Conservation (phyloP, 2,888 invertebrate genomes). For the Dasysyrphus albostriatus region DNA sequence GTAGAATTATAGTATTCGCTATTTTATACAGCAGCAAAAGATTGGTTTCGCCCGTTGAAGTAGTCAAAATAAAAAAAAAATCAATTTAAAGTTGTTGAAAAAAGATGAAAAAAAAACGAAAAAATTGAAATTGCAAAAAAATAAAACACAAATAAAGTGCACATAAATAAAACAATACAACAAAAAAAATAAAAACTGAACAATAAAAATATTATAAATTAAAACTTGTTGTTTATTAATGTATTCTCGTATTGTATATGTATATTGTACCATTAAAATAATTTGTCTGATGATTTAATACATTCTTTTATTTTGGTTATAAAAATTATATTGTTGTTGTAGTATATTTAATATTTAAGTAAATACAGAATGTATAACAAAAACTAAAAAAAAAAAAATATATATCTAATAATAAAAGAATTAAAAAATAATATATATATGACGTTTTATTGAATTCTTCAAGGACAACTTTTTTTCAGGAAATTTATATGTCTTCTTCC, state of each 20-base stretch:
- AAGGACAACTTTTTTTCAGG: constrained; percentile 1
- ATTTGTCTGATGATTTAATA: constrained; percentile 44
- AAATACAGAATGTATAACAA: constrained; percentile 41
- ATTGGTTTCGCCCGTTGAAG: constrained; percentile 60
- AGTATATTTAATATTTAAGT: constrained; percentile 51
- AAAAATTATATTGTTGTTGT: constrained; percentile 60
- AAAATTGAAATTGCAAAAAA: constrained; percentile 26
- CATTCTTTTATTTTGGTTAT: constrained; percentile 49
- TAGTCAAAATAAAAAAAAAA: constrained; percentile 73
- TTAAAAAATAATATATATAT: not conserved
- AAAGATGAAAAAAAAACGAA: constrained; percentile 1
- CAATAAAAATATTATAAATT: constrained; percentile 24
- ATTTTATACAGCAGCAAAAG: constrained; percentile 45
- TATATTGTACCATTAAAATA: constrained; percentile 49
- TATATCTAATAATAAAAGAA: constrained; percentile 31
- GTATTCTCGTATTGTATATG: constrained; percentile 17
- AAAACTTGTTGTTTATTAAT: constrained; percentile 54
- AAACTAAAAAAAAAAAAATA: constrained; percentile 43
- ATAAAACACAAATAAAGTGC: constrained; percentile 61
- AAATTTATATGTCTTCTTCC: constrained; percentile 3
- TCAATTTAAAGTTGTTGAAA: constrained; percentile 7
- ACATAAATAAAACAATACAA: constrained; percentile 33
- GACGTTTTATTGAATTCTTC: not conserved
- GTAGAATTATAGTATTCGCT: constrained; percentile 20
- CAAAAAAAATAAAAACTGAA: constrained; percentile 15